Evolutionary conservation across 2,888 invertebrate genomes (phyloP), one percentile per base, ranked within the genome.

Genomic region (Caenorhabditis virilis): DNA sequence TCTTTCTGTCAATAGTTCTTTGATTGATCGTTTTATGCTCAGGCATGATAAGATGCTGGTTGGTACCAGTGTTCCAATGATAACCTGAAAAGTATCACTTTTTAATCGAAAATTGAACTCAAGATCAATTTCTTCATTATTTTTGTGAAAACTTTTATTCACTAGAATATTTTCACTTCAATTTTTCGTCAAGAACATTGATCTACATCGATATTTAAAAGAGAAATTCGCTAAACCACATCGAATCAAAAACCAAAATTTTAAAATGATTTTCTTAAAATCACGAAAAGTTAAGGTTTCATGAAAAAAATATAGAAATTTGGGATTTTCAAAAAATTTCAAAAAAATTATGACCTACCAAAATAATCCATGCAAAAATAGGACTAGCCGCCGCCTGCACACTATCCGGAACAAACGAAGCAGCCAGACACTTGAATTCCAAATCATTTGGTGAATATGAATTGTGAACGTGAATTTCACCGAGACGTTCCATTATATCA

Each of bases 1-100:
- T 39, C 75, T 54, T 20, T 58, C 62, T n/a, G 63, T 43, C 18
- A 50, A 43, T 15, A 78, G 60, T 47, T 76, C 78, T 47, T 73
- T 61, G 15, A 59, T 33, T 11, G 70, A 72, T 22, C 65, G 56
- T 33, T 51, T 56, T 11, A 74, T 38, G 20, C 62, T 62, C 18
- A 72, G 56, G 13, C 48, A 42, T 4, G 64, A 52, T 36, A 71
- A 54, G 11, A 60, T 39, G 43, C 54, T 54, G 25, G 41, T 22
- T 11, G 64, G 55, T 23, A 57, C 35, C 13, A 66, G 30, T 16
- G 64, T 58, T 20, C 60, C 70, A 47, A 61, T 33, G 33, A 67
- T 43, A 20, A 70, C 64, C 70, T 70, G 46, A n/a, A 64, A 52
- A 15, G 2, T 15, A 26, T 5, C 36, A 36, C 7, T 36, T 36